Base-by-base conservation (phyloP, 2,888 invertebrate genomes). In the Callosobruchus maculatus region DNA sequence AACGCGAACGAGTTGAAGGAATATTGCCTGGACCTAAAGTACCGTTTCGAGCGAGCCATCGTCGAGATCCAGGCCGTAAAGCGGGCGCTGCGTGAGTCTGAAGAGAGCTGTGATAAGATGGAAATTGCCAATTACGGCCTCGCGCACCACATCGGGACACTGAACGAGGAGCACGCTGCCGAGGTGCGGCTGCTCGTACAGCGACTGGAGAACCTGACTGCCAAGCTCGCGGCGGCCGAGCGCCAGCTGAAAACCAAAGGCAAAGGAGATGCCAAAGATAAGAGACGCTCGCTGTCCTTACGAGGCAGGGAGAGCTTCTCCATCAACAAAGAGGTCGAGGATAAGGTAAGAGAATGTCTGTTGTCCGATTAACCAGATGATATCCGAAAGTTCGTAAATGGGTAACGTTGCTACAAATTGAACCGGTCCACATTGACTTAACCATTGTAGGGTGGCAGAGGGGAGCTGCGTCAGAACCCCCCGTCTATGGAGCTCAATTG, bases 11-110 rank as follows among this genome's bases (percentile, higher is more conserved):
- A 92, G 81, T 88, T 95, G 72, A 92, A 94, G 79, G 95, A 95
- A 81, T 95, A 95, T 83, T 95, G 94, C 84, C 90, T 92, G 68
- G 95, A 95, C 82, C 86, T 96, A 74, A 90, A 92, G 76, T 90
- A 90, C 70, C 90, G 95, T 74, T 95, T 96, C 83, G 92, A 94
- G 81, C 94, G 94, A 84, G 95, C 95, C 0, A 92, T 96, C 21
- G 90, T 92, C 79, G 95, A 96, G 88, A 95, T 96, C 72, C 90
- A 93, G 82, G 93, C 93, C 0, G 93, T 95, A 91, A 94, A 95
- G 81, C 90, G 92, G 69, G 95, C 95, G 83, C 88, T 96, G 0
- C 91, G 93, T 26, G 94, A 95, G 79, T 93, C 95, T 0, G 93
- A 95, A 83, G 92, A 92, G 74, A 92, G 93, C 85, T 94, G 93